phyloP scores from a whole-genome alignment of 37 sponge, comb jelly and placozoan genomes.

The Aphrocallistes beatrix region DNA sequence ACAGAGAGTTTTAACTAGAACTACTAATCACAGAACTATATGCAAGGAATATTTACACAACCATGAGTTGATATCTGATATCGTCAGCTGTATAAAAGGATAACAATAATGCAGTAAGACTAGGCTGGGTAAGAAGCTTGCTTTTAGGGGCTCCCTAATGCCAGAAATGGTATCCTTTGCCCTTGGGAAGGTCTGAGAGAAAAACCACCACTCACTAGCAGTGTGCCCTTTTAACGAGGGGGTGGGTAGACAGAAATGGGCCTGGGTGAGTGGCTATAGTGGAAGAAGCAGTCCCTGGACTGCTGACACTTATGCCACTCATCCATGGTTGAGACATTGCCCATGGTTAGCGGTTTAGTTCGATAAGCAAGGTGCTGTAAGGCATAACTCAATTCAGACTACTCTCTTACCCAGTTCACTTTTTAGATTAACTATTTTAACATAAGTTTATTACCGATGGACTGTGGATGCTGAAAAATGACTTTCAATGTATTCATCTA shows the following conservation, averaged over 20 bases:
- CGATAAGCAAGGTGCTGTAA: slow-evolving; percentile 57
- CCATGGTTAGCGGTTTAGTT: slow-evolving; percentile 57
- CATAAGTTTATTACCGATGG: background rate
- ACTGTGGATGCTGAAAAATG: slow-evolving; percentile 17
- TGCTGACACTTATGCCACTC: background rate
- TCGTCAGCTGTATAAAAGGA: too few species aligned
- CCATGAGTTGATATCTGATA: too few species aligned
- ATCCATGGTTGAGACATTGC: slow-evolving; percentile 14
- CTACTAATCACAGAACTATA: too few species aligned
- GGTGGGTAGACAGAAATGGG: slow-evolving; percentile 75
- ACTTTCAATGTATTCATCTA: background rate
- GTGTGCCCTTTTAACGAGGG: slow-evolving; percentile 59
- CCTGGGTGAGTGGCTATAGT: slow-evolving; percentile 33
- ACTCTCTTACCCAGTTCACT: slow-evolving; percentile 54
- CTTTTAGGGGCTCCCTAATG: slow-evolving; percentile 13
- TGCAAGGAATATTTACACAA: too few species aligned
- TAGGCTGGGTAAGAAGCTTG: slow-evolving; percentile 19
- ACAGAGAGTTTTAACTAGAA: too few species aligned
- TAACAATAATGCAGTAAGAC: too few species aligned
- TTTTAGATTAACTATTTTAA: slow-evolving; percentile 15
- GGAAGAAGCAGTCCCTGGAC: slow-evolving; percentile 34
- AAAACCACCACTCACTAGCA: slow-evolving; percentile 42
- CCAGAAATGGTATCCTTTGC: slow-evolving; percentile 15
- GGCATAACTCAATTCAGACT: slow-evolving; percentile 90
- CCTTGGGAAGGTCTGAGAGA: slow-evolving; percentile 93